phyloP scores from a whole-genome alignment of 2,797 vertebrate species.

The Megalops cyprinoides region DNA sequence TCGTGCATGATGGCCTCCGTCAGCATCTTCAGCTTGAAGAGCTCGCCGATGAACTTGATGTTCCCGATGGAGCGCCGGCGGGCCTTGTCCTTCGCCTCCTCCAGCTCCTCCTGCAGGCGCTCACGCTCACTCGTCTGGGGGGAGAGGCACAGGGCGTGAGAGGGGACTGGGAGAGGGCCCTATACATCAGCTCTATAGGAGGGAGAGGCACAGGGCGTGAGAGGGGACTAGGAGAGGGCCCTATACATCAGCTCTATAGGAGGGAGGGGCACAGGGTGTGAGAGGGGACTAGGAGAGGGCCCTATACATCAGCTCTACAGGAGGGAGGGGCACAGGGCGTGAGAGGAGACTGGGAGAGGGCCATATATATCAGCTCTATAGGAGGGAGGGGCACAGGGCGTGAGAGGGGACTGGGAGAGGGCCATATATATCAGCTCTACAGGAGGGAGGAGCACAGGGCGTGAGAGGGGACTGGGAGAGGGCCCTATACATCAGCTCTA shows the following conservation, averaged over 20 bases:
- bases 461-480: background rate
- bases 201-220: background rate
- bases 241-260: too few species aligned
- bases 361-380: too few species aligned
- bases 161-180: background rate
- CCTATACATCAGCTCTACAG: too few species aligned
- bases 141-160: background rate
- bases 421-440: background rate
- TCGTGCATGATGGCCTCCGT: constrained; percentile 90
- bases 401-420: background rate
- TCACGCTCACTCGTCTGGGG: constrained; percentile 58
- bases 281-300: too few species aligned
- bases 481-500: background rate
- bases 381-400: background rate
- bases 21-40: constrained; percentile 87
- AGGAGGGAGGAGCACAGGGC: background rate
- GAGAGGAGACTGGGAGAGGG: too few species aligned
- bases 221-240: background rate
- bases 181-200: too few species aligned
- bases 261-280: background rate
- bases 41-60: constrained; percentile 87
- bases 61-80: constrained; percentile 85
- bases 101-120: constrained; percentile 81
- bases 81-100: constrained; percentile 86
- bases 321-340: background rate